A percentile compares a stretch with the other conserved stretches of the same genome.
Evolutionary conservation across 2,113 vertebrate species (phyloP).

Genomic region (Isurus oxyrinchus): DNA sequence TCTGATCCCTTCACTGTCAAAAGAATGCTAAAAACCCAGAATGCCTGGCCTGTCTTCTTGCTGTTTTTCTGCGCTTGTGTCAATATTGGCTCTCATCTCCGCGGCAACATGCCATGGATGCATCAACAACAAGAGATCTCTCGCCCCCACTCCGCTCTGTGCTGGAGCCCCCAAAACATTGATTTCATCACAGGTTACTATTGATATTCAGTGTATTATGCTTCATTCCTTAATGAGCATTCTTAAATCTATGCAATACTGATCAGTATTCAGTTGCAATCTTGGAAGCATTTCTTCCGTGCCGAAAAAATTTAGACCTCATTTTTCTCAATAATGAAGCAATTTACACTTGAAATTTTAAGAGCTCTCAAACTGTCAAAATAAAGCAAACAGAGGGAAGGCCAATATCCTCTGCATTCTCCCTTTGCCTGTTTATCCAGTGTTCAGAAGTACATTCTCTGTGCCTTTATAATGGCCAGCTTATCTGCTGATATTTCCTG

Average conservation of each 20-base stretch:
- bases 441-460: background rate
- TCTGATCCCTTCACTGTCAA: too few relatives aligned
- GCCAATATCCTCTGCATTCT: background rate
- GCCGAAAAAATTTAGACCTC: background rate
- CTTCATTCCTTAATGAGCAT: background rate
- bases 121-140: too few relatives aligned
- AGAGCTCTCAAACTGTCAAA: constrained; percentile 24
- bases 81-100: too few relatives aligned
- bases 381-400: constrained; percentile 4
- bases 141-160: too few relatives aligned
- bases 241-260: background rate
- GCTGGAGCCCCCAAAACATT: too few relatives aligned
- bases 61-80: too few relatives aligned
- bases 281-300: background rate
- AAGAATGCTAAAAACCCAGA: too few relatives aligned
- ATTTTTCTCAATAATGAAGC: constrained; percentile 11
- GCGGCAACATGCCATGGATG: too few relatives aligned
- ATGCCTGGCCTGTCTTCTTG: too few relatives aligned
- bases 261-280: constrained; percentile 22
- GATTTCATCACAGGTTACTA: background rate
- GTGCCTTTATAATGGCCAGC: background rate
- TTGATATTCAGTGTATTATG: background rate
- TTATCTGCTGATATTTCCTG: too few relatives aligned
- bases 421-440: background rate
- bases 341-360: constrained; percentile 34